Evolutionary conservation across 2,888 invertebrate genomes (phyloP), one percentile per base, ranked within the genome.

Genomic region (Callyntrura sp.): DNA sequence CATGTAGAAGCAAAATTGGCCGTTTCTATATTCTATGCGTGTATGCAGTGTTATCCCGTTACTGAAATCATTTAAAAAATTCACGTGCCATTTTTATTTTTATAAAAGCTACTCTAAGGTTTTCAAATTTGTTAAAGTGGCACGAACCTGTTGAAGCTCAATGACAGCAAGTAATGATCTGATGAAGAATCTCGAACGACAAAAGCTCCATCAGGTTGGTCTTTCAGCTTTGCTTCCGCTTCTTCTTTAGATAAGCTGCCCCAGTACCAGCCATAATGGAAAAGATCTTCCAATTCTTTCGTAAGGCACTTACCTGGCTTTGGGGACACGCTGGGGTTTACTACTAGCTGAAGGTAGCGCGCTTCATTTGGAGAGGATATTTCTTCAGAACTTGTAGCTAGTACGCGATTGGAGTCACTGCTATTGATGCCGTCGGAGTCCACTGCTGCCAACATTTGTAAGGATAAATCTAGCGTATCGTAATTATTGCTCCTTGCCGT

Each of bases 101-200:
- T 17, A 68, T 48, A 65, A 9, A 68, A 11, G 20, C 17, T 11
- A 14, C 43, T 43, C 0, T 0, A 70, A 70, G 1, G 23, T 12
- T 20, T 20, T 65, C n/a, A n/a, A n/a, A n/a, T 45, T 35, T 12
- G 65, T 8, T 12, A 4, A 17, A 20, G 14, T 55, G 14, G 28
- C 73, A 20, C 51, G 57, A 62, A 95, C 93, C 96, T 96, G 90
- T 97, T 96, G 94, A 97, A 97, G 94, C 97, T 97, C 81, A 97
- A 95, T 48, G 97, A 97, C 92, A 97, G 96, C 91, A 97, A 95
- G 94, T 96, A 96, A 90, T 96, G 95, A 93, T 96, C 96, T 85
- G 97, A 96, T 23, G 97, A 96, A 2, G 97, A 97, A 94, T 97
- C 97, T n/a, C 97, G 95, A 5, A 97, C 96, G 90, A 97, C 94